phyloP scores from a whole-genome alignment of 2,113 vertebrate genomes.

The Mesoclemmys tuberculata region DNA sequence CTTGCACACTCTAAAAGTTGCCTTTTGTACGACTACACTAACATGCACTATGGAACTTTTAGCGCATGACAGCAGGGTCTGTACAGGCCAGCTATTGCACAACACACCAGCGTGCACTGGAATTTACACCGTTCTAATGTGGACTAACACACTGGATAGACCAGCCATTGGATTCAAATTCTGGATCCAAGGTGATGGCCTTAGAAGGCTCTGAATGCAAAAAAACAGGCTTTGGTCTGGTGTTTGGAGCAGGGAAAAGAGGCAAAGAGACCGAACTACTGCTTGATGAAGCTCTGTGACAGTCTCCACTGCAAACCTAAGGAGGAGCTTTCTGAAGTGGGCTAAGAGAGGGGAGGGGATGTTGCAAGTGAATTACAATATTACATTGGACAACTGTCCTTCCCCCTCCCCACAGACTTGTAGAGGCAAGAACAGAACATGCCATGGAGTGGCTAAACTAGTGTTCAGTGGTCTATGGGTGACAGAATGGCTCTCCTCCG shows the following conservation, averaged over 20 bases:
- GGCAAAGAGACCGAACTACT: not conserved
- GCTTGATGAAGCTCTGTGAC: not conserved
- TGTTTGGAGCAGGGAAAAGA: rapidly evolving
- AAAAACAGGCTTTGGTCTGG: not conserved
- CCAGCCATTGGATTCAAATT: not conserved
- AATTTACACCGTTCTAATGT: not conserved
- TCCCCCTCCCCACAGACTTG: not conserved
- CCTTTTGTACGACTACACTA: not conserved
- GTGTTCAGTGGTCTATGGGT: not conserved
- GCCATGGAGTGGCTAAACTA: not conserved
- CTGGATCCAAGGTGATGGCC: not conserved
- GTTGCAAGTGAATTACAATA: not conserved
- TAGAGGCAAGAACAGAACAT: not conserved
- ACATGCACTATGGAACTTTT: not conserved
- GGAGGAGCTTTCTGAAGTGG: not conserved
- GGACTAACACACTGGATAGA: not conserved
- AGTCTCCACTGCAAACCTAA: not conserved
- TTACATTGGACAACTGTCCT: not conserved
- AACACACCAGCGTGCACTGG: not conserved
- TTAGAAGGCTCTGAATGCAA: not conserved
- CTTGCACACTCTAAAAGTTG: not conserved
- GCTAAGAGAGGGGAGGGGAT: not conserved
- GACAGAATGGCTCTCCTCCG: not conserved
- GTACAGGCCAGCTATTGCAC: not conserved
- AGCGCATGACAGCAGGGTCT: no score